A percentile compares a stretch with the other conserved stretches of the same genome.
Evolutionary conservation across 2,888 invertebrate genomes (phyloP).

Genomic region (Melipona bicolor): DNA sequence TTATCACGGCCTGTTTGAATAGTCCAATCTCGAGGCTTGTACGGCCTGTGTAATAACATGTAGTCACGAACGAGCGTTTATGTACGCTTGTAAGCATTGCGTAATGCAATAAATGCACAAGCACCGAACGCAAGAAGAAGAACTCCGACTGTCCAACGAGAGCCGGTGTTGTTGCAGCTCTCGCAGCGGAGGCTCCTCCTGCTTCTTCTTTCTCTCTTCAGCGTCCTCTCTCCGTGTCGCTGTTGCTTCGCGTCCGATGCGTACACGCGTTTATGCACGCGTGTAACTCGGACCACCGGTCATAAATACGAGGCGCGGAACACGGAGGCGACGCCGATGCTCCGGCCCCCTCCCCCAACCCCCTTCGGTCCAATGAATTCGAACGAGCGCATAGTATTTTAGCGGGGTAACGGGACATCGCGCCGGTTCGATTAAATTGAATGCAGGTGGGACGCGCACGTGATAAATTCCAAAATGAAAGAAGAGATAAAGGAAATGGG

Average conservation of each 20-base stretch:
- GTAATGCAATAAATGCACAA: conserved; percentile 67
- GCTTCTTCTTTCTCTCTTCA: neutral
- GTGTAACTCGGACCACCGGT: conserved; percentile 31
- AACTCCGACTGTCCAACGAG: conserved; percentile 59
- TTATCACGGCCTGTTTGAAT: conserved; percentile 41
- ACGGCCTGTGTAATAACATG: conserved; percentile 47
- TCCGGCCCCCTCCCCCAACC: neutral
- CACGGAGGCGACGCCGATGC: conserved; percentile 18
- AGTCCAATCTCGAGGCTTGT: conserved; percentile 44
- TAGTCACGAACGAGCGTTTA: conserved; percentile 52
- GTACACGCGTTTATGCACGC: conserved; percentile 30
- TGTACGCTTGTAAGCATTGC: conserved; percentile 50
- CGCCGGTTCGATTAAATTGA: conserved; percentile 61
- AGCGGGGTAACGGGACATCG: conserved; percentile 59
- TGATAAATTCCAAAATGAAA: conserved; percentile 29
- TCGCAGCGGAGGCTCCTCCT: too few relatives aligned
- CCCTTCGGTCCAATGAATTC: conserved; percentile 37
- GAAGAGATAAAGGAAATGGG: neutral
- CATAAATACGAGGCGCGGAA: conserved; percentile 33
- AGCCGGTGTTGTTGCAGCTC: conserved; percentile 27
- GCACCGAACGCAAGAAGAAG: conserved; percentile 39
- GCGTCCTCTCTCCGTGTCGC: neutral
- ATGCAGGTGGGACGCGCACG: conserved; percentile 22
- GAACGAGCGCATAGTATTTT: conserved; percentile 52
- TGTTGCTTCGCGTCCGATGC: conserved; percentile 7